phyloP scores from a whole-genome alignment of 2,113 vertebrate species.

The Syngnathus scovelli region DNA sequence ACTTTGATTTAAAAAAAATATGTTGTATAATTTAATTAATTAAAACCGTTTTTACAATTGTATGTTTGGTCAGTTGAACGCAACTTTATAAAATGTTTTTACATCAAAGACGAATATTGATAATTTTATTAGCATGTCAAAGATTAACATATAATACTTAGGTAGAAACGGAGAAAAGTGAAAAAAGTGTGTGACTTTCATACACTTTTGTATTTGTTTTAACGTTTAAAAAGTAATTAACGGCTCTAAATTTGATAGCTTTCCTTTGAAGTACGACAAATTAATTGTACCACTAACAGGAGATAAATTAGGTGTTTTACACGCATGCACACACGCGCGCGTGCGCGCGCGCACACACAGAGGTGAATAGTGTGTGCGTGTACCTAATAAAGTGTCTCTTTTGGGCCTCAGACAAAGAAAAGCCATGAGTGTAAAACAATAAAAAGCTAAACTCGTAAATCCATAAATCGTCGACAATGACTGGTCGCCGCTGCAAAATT shows the following conservation, averaged over 20 bases:
- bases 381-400: conserved; percentile 3
- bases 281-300: not conserved
- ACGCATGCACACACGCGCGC: not conserved
- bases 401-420: not conserved
- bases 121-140: not conserved
- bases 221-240: not conserved
- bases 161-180: too few species aligned
- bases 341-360: not conserved
- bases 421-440: conserved; percentile 6
- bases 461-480: not conserved
- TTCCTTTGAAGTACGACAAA: not conserved
- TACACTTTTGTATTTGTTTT: too few species aligned
- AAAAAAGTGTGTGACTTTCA: too few species aligned
- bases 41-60: not conserved
- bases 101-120: not conserved
- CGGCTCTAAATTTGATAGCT: not conserved
- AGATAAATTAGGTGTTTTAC: not conserved
- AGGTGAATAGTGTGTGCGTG: not conserved
- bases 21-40: not conserved
- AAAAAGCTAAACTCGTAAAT: conserved; percentile 2
- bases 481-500: not conserved
- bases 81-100: not conserved
- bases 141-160: too few species aligned
- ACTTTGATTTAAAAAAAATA: not conserved
- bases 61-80: not conserved